Base-by-base conservation (phyloP, 2,888 invertebrate species). In the Acanthacorydalis orientalis region DNA sequence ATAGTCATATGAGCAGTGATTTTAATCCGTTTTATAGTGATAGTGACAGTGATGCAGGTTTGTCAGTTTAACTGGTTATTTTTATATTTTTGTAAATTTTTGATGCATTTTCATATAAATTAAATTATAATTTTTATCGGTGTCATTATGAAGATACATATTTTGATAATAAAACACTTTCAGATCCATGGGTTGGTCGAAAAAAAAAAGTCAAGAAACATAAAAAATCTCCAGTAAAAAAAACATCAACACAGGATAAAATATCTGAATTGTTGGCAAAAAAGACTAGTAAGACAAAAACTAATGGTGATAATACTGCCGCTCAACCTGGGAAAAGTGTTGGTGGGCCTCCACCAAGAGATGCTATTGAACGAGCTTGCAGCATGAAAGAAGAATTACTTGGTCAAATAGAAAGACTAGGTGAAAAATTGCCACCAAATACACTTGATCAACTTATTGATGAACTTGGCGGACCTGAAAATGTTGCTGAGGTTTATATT, bases 361-460 rank as follows among this genome's bases (percentile, higher is more conserved):
- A 87, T 53, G 85, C 87, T 31, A 87, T 91, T 51, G 91, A 92
- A 62, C 76, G 85, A 43, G 92, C 92, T 0, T 87, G 87, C 67
- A 76, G 77, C 59, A 92, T 96, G 88, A 93, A 95, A 69, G 87
- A 91, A 57, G 87, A 95, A 54, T 70, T 98, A 38, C 65, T 98
- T 53, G 74, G 75, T 52, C 78, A 80, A 60, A 83, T 98, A 49
- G 95, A 97, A 64, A 69, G 75, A 31, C 70, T 97, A 2, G 96
- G 95, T 6, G 80, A 84, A 1, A 75, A 77, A 16, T 70, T 99
- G 54, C 98, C 98, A 7, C 88, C 96, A 37, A 98, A 99, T 67
- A 96, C 98, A 1, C 72, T 99, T 41, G 98, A 99, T 73, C 95
- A 98, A 64, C 74, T 98, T 10, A 97, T 99, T 53, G 97, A 99